Base-by-base conservation (phyloP, 2,113 vertebrate species). In the Eulemur macaco region DNA sequence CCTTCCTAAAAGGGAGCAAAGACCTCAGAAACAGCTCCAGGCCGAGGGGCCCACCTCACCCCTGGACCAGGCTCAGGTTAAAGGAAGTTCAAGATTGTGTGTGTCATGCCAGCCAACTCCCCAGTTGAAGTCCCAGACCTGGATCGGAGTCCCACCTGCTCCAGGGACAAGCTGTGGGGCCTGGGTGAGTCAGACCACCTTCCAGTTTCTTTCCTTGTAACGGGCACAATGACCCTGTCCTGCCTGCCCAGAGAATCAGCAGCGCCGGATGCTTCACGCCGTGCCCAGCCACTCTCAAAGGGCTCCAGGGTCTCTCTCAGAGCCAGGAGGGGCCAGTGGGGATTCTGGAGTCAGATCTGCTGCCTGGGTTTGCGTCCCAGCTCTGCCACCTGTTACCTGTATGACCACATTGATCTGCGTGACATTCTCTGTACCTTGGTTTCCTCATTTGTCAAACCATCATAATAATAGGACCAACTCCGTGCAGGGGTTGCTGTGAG, bases 221-320 rank as follows among this genome's bases (percentile, higher is more conserved):
- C 1, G 4, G 73, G 47, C 34, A 1, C 73, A 6, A 13, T 5
- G 82, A 15, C 29, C 80, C 89, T 11, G 0, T 18, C n/a, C 50
- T 25, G 58, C n/a, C 34, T 8, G 12, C 42, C 39, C 60, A n/a
- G 68, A 91, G 78, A 88, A 21, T 1, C 45, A 0, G 0, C 5
- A 15, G 34, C 21, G 15, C 50, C 25, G 8, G 8, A 13, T 0
- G 2, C 34, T 6, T 20, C 7, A 13, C 56, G 3, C 0, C 1
- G 37, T 21, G 20, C 31, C 84, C 0, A 0, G 31, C 39, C 31
- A 1, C 85, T 58, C 42, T 71, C 37, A 7, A 0, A 66, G 81
- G 63, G 11, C 87, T 50, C 73, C 5, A 18, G 56, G 82, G 23
- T 34, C 78, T 6, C 23, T 4, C 50, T 64, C 11, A 31, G 47